These are phyloP conservation scores for Hetaerina titia DNA, from an alignment of 2,888 invertebrate genomes.

Conservation along the genomic window DNA sequence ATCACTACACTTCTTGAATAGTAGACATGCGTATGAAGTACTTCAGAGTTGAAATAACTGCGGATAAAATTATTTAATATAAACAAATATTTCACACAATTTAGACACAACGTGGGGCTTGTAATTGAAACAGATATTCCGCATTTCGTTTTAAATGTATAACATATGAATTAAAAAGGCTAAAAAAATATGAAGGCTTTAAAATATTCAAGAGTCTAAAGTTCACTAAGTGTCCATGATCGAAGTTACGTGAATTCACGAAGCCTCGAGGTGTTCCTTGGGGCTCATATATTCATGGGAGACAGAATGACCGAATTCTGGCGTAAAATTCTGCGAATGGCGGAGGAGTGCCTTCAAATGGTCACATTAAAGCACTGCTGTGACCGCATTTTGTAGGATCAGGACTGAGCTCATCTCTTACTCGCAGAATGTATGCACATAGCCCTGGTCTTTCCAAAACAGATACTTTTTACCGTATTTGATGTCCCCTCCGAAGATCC, in stretches of 20 bases:
- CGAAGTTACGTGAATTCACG: not conserved
- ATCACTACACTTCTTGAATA: too few relatives aligned
- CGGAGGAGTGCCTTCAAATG: not conserved
- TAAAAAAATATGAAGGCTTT: too few relatives aligned
- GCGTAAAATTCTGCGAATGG: not conserved
- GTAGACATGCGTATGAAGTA: too few relatives aligned
- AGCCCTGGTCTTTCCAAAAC: not conserved
- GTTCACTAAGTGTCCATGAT: too few relatives aligned
- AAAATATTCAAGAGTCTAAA: too few relatives aligned
- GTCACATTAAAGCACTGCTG: not conserved
- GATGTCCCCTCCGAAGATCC: not conserved
- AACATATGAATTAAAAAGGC: too few relatives aligned
- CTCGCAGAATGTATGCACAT: not conserved
- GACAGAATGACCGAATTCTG: not conserved
- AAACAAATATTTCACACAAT: too few relatives aligned
- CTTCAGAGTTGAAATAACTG: too few relatives aligned
- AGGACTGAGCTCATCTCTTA: not conserved
- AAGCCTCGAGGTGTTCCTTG: not conserved
- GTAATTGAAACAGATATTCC: too few relatives aligned
- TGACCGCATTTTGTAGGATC: slow-evolving; percentile 8
- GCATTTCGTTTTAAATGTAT: too few relatives aligned
- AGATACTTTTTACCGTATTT: not conserved
- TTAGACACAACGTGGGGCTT: too few relatives aligned
- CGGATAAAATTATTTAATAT: too few relatives aligned
- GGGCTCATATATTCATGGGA: not conserved